Conservation (phyloP, 2,797 vertebrate genomes). For the Heterohyrax brucei region DNA sequence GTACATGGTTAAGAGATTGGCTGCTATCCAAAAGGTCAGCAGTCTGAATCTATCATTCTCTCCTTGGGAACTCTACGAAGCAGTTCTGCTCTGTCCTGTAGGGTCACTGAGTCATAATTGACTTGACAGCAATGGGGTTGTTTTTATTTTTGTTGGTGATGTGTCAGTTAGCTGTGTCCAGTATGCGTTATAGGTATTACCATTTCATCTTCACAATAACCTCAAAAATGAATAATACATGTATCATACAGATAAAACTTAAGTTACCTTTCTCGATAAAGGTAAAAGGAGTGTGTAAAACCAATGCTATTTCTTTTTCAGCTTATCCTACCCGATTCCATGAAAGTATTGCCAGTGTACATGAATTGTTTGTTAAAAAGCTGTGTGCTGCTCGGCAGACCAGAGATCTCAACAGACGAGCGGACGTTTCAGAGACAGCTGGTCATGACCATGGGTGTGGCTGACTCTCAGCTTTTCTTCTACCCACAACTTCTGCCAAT, state of each 20-base stretch:
- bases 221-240: not conserved
- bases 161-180: not conserved
- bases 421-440: slow-evolving; percentile 94
- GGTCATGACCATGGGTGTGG: slow-evolving; percentile 96
- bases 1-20: too few species aligned
- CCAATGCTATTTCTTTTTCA: slow-evolving; percentile 82
- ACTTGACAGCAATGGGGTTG: too few species aligned
- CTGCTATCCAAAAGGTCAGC: too few species aligned
- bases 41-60: too few species aligned
- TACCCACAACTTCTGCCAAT: slow-evolving; percentile 96
- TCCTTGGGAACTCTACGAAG: too few species aligned
- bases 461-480: slow-evolving; percentile 95
- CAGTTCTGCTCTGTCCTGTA: too few species aligned
- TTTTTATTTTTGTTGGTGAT: too few species aligned
- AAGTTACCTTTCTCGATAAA: not conserved
- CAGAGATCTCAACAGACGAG: slow-evolving; percentile 95
- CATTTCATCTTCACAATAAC: too few species aligned
- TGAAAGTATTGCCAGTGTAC: slow-evolving; percentile 98
- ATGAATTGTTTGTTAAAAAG: slow-evolving; percentile 97
- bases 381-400: slow-evolving; percentile 92
- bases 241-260: not conserved
- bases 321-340: slow-evolving; percentile 97
- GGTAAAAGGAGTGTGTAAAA: not conserved
- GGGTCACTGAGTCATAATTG: too few species aligned
- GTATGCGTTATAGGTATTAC: fast-evolving